Base-by-base conservation (phyloP, 1,140 invertebrate genomes). In the Apolygus lucorum region DNA sequence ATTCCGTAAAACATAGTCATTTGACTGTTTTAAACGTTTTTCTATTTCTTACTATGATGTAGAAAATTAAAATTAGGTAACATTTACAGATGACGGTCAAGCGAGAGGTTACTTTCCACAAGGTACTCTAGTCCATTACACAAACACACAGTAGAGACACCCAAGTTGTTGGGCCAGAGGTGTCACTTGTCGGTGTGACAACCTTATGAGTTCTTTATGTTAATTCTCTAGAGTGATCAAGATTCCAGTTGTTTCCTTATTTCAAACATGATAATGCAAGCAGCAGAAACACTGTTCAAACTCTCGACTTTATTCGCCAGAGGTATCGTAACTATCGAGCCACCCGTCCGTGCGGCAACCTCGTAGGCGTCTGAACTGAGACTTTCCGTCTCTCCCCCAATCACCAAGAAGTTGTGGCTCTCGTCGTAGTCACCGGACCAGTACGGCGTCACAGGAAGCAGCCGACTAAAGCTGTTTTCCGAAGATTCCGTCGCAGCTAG, bases 301-400 rank as follows among this genome's bases (percentile, higher is more conserved):
- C 93, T 96, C 49, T 96, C 90, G 1, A 95, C 82, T 13, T 85
- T 83, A 77, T 85, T 86, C 70, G 82, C 83, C 70, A 96, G 77
- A 0, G 94, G 94, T 73, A 97, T 88, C 76, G 89, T 85, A 14
- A 93, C 71, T 74, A 88, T 81, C 28, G 83, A 74, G 42, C 87
- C 89, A 71, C 84, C 82, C 73, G 76, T 79, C 17, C 81, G 77
- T 65, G 78, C 74, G 2, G 84, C 79, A 26, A 89, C 80, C 73
- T 83, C 79, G 72, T 85, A 84, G 11, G 86, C 85, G 68, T 88
- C 82, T 49, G 82, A 73, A 82, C 89, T 92, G 2, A 96, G 80
- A 0, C 93, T 92, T 78, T 90, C 84, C 21, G 90, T 93, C 81
- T 96, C 94, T n/a, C 93, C 92, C 25, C 93, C 92, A 74, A 96